Base-by-base conservation (phyloP, 2,797 vertebrate genomes). In the Melanotaenia nigrans region DNA sequence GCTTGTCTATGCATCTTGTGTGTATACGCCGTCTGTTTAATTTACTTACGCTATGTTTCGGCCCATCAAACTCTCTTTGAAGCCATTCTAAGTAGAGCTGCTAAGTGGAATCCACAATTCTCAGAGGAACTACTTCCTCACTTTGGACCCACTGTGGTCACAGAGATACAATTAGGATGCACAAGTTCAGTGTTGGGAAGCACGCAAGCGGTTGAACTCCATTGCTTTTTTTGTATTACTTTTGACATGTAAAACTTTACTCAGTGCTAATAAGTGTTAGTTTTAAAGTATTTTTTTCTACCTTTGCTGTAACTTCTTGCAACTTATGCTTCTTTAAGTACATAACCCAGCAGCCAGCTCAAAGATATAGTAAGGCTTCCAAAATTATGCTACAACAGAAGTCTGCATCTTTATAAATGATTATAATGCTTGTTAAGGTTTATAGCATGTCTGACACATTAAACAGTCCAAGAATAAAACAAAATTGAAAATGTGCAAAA, bases 71-170 rank as follows among this genome's bases (percentile, higher is more conserved):
- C 54, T 71, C 20, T 65, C 58, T 70, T 73, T 69, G 66, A 72
- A 75, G 62, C 55, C 8, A 9, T 65, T 75, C 16, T n/a, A 47
- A 68, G 59, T 45, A 58, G 53, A 76, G 40, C 56, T 22, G 38
- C 66, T 61, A 49, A 85, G 53, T 65, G 74, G 47, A 84, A 76
- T 56, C 84, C 58, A 12, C 83, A 80, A 78, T 40, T 55, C 80
- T 80, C 75, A 8, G 33, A 20, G 73, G 84, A 80, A 28, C 25
- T 33, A 47, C 69, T 68, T 25, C 11, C 28, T 35, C 61, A 51
- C 64, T 38, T 49, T n/a, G 28, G 73, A 58, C 73, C 40, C 12
- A 32, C 59, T 68, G 68, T 70, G 70, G 76, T 85, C 64, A 33
- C 61, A 45, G 56, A 69, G 60, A 78, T 38, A 64, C 73, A 78